Evolutionary conservation across 2,113 vertebrate genomes (phyloP).

Genomic region (Nicator chloris): DNA sequence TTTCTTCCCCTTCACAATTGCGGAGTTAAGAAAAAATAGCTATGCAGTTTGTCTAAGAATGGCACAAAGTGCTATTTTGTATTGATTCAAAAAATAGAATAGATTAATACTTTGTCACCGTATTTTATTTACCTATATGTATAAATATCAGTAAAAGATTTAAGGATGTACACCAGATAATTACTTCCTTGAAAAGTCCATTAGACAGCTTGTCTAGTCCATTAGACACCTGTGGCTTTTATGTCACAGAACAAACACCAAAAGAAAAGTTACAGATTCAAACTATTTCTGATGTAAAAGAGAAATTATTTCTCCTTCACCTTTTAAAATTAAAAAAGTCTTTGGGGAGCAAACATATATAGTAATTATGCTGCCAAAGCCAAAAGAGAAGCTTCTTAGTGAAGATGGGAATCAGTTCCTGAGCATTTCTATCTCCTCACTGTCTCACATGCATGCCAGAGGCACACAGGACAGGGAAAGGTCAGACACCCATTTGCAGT

Average conservation of each 20-base stretch:
- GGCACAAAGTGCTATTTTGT: background rate
- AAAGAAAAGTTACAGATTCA: background rate
- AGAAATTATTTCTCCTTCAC: background rate
- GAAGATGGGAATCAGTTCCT: background rate
- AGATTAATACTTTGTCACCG: background rate
- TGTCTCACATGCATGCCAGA: background rate
- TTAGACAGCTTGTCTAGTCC: background rate
- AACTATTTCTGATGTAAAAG: background rate
- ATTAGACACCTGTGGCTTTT: no score
- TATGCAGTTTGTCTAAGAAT: background rate
- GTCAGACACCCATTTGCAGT: background rate
- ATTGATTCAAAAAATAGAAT: background rate
- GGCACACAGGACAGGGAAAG: background rate
- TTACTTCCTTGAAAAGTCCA: conserved; percentile 9
- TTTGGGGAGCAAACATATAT: background rate
- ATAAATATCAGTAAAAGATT: conserved; percentile 27
- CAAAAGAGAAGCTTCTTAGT: background rate
- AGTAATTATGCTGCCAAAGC: background rate
- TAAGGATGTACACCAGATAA: background rate
- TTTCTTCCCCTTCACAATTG: background rate
- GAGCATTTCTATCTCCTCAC: background rate
- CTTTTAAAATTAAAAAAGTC: background rate
- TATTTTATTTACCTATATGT: background rate
- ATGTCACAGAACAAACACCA: background rate
- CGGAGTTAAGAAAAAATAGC: background rate